phyloP scores from a whole-genome alignment of 1,140 invertebrate species.

The Cherax quadricarinatus region DNA sequence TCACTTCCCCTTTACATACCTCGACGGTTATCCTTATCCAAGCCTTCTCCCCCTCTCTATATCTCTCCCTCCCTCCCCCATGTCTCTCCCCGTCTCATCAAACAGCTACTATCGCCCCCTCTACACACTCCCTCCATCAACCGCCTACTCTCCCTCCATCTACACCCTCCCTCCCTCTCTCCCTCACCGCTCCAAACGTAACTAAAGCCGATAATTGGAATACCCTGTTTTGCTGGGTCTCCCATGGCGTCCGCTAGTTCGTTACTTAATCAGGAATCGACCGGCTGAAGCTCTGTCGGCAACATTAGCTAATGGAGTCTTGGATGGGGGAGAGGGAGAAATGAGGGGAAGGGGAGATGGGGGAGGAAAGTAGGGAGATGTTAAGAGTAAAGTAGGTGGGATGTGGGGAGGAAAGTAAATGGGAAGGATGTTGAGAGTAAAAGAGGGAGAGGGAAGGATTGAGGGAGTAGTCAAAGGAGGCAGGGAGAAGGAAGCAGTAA shows the following conservation, averaged over 20 bases:
- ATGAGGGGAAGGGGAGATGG: not conserved
- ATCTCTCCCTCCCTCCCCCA: no score
- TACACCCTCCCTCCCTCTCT: not conserved
- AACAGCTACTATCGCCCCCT: no score
- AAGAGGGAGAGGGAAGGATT: not conserved
- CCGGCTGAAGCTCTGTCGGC: conserved; percentile 55
- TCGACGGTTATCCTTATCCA: not conserved
- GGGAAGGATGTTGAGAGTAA: not conserved
- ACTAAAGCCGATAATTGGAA: conserved; percentile 60
- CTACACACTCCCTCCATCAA: not conserved
- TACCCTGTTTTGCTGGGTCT: conserved; percentile 52
- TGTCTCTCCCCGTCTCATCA: no score
- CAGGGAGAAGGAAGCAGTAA: no score
- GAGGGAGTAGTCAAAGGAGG: no score
- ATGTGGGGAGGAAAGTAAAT: not conserved
- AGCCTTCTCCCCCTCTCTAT: no score
- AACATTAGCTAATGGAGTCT: conserved; percentile 62
- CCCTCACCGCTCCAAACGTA: not conserved
- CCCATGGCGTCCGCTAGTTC: conserved; percentile 51
- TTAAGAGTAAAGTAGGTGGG: not conserved
- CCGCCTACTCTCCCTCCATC: not conserved
- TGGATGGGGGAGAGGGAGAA: not conserved
- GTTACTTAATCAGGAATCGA: conserved; percentile 64
- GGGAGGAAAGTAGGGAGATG: not conserved
- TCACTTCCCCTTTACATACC: not conserved